Percentiles rank a stretch among this genome's conserved stretches.
These are phyloP conservation scores for Aldabrachelys gigantea DNA, from an alignment of 2,113 vertebrate genomes.

Conservation along the genomic window DNA sequence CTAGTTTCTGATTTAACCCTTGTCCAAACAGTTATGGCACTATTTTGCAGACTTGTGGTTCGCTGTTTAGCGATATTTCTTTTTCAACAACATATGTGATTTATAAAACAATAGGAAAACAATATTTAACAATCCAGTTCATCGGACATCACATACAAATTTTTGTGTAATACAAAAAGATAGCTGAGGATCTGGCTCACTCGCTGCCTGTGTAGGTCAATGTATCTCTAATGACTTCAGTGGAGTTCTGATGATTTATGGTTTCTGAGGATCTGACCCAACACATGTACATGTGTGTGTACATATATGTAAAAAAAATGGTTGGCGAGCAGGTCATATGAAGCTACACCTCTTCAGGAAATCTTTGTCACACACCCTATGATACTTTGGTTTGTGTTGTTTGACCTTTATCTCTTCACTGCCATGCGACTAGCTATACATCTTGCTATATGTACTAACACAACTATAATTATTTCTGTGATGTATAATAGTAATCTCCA, in stretches of 20 bases:
- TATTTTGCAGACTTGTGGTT: fast-evolving
- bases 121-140: not conserved
- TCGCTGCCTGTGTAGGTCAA: not conserved
- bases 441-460: not conserved
- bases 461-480: not conserved
- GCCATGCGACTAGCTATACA: not conserved
- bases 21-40: fast-evolving
- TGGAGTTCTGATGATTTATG: not conserved
- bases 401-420: not conserved
- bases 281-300: not conserved
- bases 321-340: fast-evolving
- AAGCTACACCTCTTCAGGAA: not conserved
- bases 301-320: fast-evolving
- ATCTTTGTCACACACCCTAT: fast-evolving
- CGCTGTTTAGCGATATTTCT: fast-evolving
- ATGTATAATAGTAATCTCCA: not conserved
- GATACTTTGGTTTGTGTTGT: not conserved
- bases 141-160: not conserved
- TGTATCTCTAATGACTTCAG: not conserved
- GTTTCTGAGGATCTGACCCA: not conserved
- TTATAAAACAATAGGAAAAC: not conserved
- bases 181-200: too few relatives aligned
- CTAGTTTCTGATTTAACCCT: not conserved
- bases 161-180: not conserved
- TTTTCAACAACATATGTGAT: not conserved